Conservation (phyloP, 2,113 vertebrate genomes). For the Petromus typicus region DNA sequence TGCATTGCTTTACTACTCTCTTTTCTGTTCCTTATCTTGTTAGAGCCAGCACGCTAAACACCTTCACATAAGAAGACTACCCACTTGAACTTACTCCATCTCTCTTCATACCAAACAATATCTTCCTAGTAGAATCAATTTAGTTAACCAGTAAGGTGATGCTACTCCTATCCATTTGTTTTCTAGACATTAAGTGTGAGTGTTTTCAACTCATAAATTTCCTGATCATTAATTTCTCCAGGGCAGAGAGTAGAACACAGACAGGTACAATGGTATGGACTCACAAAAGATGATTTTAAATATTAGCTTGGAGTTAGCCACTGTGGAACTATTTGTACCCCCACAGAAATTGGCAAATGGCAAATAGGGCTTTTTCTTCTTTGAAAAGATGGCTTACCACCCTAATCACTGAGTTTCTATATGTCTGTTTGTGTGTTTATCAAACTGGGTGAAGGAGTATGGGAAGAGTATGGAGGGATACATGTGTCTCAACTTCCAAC, state of each 20-base stretch:
- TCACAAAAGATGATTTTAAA: neutral
- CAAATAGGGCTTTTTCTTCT: neutral
- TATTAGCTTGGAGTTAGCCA: neutral
- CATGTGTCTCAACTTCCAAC: neutral
- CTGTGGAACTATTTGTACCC: neutral
- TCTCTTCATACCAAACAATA: slow-evolving; percentile 25
- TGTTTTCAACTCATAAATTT: slow-evolving; percentile 22
- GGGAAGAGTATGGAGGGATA: neutral
- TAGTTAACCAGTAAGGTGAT: neutral
- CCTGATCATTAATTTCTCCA: neutral
- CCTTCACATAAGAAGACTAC: neutral
- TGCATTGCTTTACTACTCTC: neutral
- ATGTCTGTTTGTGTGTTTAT: neutral
- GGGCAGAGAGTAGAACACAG: neutral
- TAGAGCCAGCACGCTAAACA: neutral
- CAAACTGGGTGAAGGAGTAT: neutral
- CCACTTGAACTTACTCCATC: neutral
- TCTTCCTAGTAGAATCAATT: neutral
- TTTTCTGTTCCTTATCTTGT: neutral
- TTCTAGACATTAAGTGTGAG: neutral
- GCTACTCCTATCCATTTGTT: neutral
- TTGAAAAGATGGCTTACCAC: neutral
- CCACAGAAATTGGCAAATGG: neutral
- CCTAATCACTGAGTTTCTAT: neutral
- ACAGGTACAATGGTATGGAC: neutral